Base-by-base conservation (phyloP, 2,113 vertebrate genomes). In the Alligator mississippiensis region DNA sequence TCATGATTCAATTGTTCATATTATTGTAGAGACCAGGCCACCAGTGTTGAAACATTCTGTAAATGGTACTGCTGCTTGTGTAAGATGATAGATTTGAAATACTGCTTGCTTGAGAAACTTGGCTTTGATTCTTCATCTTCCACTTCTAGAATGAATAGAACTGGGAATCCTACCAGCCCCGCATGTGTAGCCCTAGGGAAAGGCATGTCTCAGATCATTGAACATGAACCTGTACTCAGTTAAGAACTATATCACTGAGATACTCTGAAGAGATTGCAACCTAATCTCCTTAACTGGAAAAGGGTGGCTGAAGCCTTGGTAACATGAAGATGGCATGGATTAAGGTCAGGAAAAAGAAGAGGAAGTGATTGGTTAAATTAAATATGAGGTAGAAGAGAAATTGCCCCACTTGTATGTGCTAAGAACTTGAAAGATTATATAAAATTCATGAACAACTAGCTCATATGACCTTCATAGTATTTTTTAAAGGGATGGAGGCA, bases 241-340 rank as follows among this genome's bases (percentile, higher is more conserved):
- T 93, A 84, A 86, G 85, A 38, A 91, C 81, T 94, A 88, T 47
- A 47, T 95, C 84, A 68, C 91, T 96, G 84, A 85, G 38, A n/a
- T n/a, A 21, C 68, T 87, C 81, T 63, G 82, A 88, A 81, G 74
- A 83, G 88, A 79, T 74, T 90, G 86, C 77, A 63, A 25, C 74
- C 74, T 96, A 83, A 92, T 96, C 95, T 91, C 82, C 61, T 96
- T 95, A 96, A 91, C 90, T 74, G 74, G 85, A 90, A 96, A 92
- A 87, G 81, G 80, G 68, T 91, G 86, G 79, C 85, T 66, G 0
- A 58, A 66, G 63, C 3, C 9, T 85, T 93, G 86, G 74, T 22
- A 5, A 2, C 76, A 25, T 30, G 76, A 93, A 81, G 91, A 72
- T 83, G 84, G 57, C 47, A 64, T 47, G 30, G 75, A 55, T 58